Evolutionary conservation across 1,140 invertebrate genomes (phyloP).

Genomic region (Patella vulgata): DNA sequence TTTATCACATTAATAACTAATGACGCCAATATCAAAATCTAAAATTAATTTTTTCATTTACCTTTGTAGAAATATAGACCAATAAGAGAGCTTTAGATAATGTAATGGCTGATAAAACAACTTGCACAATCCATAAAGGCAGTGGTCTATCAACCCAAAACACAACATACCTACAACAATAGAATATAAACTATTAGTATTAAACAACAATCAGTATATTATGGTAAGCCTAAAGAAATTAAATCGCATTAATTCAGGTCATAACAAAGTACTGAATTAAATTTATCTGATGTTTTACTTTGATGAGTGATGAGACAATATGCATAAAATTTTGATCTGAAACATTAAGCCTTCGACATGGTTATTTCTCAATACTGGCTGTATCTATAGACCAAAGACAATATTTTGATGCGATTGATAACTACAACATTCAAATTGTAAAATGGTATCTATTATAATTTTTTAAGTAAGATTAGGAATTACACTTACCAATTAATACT

Average conservation of each 20-base stretch:
- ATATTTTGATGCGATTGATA: no score
- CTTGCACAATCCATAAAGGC: slow-evolving; percentile 87
- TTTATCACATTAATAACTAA: neutral
- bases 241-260: neutral
- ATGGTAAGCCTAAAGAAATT: no score
- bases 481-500: slow-evolving; percentile 44
- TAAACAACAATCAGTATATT: neutral
- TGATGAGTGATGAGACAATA: neutral
- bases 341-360: neutral
- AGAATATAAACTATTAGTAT: neutral
- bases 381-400: neutral
- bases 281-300: neutral
- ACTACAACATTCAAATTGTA: no score
- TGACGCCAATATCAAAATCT: neutral
- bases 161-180: slow-evolving; percentile 83
- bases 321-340: neutral
- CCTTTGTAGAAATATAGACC: slow-evolving; percentile 84
- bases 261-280: neutral
- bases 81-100: slow-evolving; percentile 89
- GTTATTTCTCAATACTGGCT: neutral
- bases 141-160: slow-evolving; percentile 90
- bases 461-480: neutral
- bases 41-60: neutral
- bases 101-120: slow-evolving; percentile 87
- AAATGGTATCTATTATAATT: neutral